Evolutionary conservation across 2,797 vertebrate genomes (phyloP).

Genomic region (Dryobates pubescens): DNA sequence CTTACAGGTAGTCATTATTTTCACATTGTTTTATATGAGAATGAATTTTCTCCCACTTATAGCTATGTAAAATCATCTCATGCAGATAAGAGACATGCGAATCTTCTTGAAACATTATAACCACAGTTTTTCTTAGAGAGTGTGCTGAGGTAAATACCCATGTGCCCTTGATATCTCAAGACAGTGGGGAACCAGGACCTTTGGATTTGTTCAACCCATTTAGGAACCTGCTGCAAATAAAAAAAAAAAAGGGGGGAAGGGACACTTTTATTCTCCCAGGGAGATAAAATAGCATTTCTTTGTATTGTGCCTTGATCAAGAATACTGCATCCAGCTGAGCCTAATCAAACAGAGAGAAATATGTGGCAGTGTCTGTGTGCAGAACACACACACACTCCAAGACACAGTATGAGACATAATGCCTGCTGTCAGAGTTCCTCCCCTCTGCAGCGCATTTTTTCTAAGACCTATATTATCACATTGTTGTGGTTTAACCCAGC

Average conservation of each 20-base stretch:
- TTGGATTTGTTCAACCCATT: conserved; percentile 20
- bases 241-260: not conserved
- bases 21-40: not conserved
- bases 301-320: not conserved
- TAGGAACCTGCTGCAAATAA: not conserved
- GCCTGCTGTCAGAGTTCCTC: not conserved
- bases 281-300: conserved; percentile 24
- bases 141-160: not conserved
- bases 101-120: not conserved
- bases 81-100: not conserved
- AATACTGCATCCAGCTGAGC: conserved; percentile 47
- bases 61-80: not conserved
- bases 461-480: not conserved
- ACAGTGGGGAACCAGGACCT: not conserved
- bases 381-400: not conserved
- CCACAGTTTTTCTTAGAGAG: not conserved
- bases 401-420: not conserved
- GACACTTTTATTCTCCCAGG: not conserved
- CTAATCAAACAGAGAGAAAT: conserved; percentile 50
- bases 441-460: not conserved
- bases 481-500: not conserved
- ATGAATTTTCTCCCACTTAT: not conserved
- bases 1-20: not conserved
- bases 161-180: not conserved
- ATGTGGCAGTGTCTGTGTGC: not conserved